phyloP scores from a whole-genome alignment of 2,888 invertebrate genomes.

The Icerya purchasi region DNA sequence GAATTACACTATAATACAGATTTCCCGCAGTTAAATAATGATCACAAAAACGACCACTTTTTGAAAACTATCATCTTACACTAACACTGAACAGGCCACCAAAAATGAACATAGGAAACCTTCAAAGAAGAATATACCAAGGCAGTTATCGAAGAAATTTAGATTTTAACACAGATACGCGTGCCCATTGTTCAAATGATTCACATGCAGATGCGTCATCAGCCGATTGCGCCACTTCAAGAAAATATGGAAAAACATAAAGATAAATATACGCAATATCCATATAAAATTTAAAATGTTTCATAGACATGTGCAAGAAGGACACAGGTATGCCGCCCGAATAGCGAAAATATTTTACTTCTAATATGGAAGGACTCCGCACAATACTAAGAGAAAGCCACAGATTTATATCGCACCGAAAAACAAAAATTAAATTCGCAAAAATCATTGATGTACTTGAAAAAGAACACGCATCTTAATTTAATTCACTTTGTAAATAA shows the following conservation, averaged over 20 bases:
- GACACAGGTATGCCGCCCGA: background rate
- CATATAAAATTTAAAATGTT: background rate
- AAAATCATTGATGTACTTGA: background rate
- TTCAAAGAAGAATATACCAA: background rate
- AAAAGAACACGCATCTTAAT: background rate
- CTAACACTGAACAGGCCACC: too few species aligned
- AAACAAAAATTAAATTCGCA: background rate
- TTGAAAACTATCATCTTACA: too few species aligned
- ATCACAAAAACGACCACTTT: too few species aligned
- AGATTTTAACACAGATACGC: background rate
- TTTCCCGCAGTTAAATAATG: too few species aligned
- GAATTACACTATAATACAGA: too few species aligned
- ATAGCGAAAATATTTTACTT: background rate
- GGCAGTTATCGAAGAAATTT: background rate
- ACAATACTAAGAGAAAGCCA: background rate
- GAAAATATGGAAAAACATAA: background rate
- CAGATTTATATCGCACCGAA: background rate
- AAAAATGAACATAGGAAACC: background rate
- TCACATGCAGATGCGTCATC: background rate
- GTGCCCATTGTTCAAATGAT: background rate
- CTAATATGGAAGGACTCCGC: background rate
- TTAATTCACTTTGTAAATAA: too few species aligned
- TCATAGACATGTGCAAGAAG: too few species aligned
- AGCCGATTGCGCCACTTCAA: background rate
- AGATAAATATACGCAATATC: background rate